Base-by-base conservation (phyloP, 2,113 vertebrate genomes). In the Smithornis capensis region DNA sequence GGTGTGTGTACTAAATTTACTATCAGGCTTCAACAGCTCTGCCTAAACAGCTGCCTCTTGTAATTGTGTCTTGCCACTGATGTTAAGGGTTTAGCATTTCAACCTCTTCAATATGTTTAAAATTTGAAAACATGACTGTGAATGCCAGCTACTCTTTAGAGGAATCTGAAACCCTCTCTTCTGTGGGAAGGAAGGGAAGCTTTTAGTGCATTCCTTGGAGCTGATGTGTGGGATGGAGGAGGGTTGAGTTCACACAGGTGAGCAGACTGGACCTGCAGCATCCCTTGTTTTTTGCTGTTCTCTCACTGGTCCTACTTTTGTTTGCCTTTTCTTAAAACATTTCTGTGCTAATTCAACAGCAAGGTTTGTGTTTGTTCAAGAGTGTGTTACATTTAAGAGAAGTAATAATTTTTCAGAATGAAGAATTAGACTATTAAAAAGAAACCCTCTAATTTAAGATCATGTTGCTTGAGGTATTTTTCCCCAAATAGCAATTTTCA, bases 151-250 rank as follows among this genome's bases (percentile, higher is more conserved):
- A 13, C 53, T 62, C 47, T 47, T 4, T 13, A 76, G 68, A 78
- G 75, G 40, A 69, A 22, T 14, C 31, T 69, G 90, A 77, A 53
- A 62, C 31, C 33, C 6, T 8, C 83, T 49, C 50, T 42, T 57
- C 33, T 2, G 1, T 35, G 49, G 13, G 69, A 65, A 44, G 31
- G 52, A 24, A 6, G 18, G 50, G 44, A 19, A 45, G 19, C 60
- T 82, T 49, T 52, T 23, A 15, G 42, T 7, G 19, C 40, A 1
- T 53, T 76, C 63, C 57, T 15, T 10, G 1, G 47, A 73, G 59
- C 85, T 55, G 38, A 3, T 3, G 1, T 1, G 7, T 6, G 31
- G 71, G 35, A 29, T 47, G 3, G 16, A 6, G 4, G 40, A 56
- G 44, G 24, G 64, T 2, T 24, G 33, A 4, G 40, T 27, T 44